Base-by-base conservation (phyloP, 2,888 invertebrate genomes). In the Leptodirus hochenwartii region DNA sequence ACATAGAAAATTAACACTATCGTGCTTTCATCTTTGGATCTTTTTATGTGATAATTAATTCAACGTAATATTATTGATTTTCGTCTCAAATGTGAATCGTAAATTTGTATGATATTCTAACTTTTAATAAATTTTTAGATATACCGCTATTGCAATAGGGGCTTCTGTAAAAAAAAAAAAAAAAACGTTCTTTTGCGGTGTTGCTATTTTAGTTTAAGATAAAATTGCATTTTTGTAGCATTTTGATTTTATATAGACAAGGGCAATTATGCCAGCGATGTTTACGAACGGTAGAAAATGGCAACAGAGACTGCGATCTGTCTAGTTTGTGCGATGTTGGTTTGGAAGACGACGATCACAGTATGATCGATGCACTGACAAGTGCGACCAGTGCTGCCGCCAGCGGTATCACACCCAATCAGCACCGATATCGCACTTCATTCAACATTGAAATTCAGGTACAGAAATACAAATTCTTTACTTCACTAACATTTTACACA, bases 241-340 rank as follows among this genome's bases (percentile, higher is more conserved):
- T n/a, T n/a, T n/a, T n/a, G n/a, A n/a, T 13, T 35, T 37, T 33
- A 49, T 49, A 4, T 55, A 81, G 81, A 47, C 78, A 80, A 64
- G 82, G 81, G 8, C 78, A 80, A 47, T 64, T 82, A 45, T 84
- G 84, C 54, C 71, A 75, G 43, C 68, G 79, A 44, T 84, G 84
- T 51, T 61, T 82, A 30, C 64, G 80, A 35, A 71, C 68, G 26
- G 66, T 72, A 31, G 67, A 68, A 33, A 58, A 59, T 27, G 53
- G 45, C 30, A 50, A 47, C 15, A 51, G 54, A 54, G 29, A 72
- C 71, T n/a, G n/a, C 39, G 68, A 71, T 41, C 62, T 69, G 50
- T 67, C 70, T 3, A 40, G 39, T 17, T 68, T 74, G 13, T 67
- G 76, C 47, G 49, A 49, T 27, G 59, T 72, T 30, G 72, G 70